These are phyloP conservation scores for Kobus ellipsiprymnus DNA, from an alignment of 2,113 vertebrate genomes.

Conservation along the genomic window DNA sequence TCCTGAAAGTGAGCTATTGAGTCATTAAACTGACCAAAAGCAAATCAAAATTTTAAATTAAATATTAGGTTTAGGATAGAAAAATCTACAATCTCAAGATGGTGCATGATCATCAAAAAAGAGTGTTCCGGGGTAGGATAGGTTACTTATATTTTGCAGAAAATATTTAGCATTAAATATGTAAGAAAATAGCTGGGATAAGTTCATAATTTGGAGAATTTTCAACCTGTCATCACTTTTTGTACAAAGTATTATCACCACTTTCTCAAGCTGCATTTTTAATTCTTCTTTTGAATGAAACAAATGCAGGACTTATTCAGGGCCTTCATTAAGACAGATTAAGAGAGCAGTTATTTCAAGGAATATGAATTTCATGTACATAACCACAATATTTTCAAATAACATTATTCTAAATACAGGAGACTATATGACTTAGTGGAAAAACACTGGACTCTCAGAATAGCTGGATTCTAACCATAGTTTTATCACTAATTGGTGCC, in stretches of 20 bases:
- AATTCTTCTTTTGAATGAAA: neutral
- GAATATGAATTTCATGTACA: neutral
- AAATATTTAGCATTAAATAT: neutral
- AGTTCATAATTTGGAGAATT: neutral
- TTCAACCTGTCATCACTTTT: neutral
- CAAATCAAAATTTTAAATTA: neutral
- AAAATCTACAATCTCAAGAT: neutral
- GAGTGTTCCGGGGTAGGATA: neutral
- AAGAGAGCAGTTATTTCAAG: neutral
- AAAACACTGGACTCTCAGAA: neutral
- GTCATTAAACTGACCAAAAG: neutral
- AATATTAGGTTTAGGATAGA: neutral
- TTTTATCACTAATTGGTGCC: neutral
- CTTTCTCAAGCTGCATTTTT: neutral
- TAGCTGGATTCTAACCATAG: neutral
- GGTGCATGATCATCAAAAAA: neutral
- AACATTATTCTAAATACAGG: neutral
- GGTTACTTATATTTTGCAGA: constrained; percentile 21
- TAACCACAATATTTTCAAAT: neutral
- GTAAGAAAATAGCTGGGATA: neutral
- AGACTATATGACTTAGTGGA: neutral
- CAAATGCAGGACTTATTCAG: neutral
- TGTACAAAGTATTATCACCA: neutral
- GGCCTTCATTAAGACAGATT: neutral
- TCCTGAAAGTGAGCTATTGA: neutral